phyloP scores from a whole-genome alignment of 2,797 vertebrate species.

The Micropoecilia bifurca region DNA sequence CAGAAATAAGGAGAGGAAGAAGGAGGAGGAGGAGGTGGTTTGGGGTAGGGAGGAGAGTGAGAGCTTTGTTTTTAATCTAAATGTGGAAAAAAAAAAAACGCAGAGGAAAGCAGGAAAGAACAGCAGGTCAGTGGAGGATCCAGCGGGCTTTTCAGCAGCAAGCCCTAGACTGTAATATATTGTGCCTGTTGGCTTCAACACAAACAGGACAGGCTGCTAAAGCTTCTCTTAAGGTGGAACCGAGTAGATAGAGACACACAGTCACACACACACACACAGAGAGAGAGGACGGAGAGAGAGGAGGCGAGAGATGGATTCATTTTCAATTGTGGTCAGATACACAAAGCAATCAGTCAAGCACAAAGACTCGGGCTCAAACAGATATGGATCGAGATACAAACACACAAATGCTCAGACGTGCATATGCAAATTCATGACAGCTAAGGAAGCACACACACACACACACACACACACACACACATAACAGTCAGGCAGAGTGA shows the following conservation, averaged over 20 bases:
- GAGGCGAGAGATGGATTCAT: constrained; percentile 65
- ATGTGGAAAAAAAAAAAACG: constrained; percentile 76
- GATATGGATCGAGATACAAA: constrained; percentile 68
- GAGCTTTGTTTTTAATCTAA: constrained; percentile 87
- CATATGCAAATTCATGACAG: constrained; percentile 50
- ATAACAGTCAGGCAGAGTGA: constrained; percentile 46
- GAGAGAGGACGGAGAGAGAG: neutral
- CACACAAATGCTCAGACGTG: constrained; percentile 40
- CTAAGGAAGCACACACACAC: constrained; percentile 39
- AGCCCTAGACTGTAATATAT: constrained; percentile 88
- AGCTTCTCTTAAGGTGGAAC: constrained; percentile 90
- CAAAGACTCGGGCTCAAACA: constrained; percentile 70
- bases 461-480: constrained; percentile 10
- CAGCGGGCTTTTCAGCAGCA: constrained; percentile 87
- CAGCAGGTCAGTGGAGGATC: constrained; percentile 88
- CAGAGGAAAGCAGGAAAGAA: constrained; percentile 84
- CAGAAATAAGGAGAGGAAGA: constrained; percentile 54
- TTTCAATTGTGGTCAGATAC: constrained; percentile 77
- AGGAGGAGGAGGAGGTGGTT: constrained; percentile 27
- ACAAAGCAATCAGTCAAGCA: constrained; percentile 79
- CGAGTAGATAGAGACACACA: constrained; percentile 66
- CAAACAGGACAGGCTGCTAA: constrained; percentile 86
- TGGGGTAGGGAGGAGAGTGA: constrained; percentile 46
- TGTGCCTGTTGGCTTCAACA: constrained; percentile 90
- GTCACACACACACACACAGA: constrained; percentile 30